Conservation (phyloP, 2,797 vertebrate species). For the Erpetoichthys calabaricus region DNA sequence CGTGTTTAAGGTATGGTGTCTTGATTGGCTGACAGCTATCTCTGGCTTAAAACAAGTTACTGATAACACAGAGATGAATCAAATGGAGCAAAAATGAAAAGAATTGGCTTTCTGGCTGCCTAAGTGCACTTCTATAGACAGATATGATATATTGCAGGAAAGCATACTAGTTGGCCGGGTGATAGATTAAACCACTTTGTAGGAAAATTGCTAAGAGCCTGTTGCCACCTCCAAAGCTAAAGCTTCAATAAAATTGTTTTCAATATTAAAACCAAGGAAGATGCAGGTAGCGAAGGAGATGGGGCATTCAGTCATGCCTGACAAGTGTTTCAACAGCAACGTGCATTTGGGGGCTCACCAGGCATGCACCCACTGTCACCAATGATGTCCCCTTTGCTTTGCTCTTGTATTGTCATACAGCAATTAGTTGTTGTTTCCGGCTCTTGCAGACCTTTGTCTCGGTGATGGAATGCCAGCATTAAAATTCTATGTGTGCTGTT, state of each 20-base stretch:
- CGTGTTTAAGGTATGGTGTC: no score
- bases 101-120: conserved; percentile 66
- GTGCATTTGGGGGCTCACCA: no score
- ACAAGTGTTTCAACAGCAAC: no score
- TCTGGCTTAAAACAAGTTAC: neutral
- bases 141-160: conserved; percentile 96
- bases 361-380: no score
- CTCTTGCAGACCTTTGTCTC: conserved; percentile 29
- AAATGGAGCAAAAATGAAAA: conserved; percentile 56
- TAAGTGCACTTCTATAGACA: conserved; percentile 64
- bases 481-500: conserved; percentile 30
- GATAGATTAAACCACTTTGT: conserved; percentile 99
- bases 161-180: conserved; percentile 93
- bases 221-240: conserved; percentile 86
- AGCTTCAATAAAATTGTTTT: conserved; percentile 98
- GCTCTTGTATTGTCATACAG: conserved; percentile 1
- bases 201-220: conserved; percentile 97
- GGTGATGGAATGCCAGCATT: conserved; percentile 12
- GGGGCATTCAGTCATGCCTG: neutral
- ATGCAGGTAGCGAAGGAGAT: neutral
- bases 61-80: neutral
- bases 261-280: conserved; percentile 64
- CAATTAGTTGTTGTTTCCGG: conserved; percentile 24
- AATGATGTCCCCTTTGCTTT: neutral
- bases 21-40: no score